Evolutionary conservation across 2,888 invertebrate genomes (phyloP).

Genomic region (Cacoxenus indagator): DNA sequence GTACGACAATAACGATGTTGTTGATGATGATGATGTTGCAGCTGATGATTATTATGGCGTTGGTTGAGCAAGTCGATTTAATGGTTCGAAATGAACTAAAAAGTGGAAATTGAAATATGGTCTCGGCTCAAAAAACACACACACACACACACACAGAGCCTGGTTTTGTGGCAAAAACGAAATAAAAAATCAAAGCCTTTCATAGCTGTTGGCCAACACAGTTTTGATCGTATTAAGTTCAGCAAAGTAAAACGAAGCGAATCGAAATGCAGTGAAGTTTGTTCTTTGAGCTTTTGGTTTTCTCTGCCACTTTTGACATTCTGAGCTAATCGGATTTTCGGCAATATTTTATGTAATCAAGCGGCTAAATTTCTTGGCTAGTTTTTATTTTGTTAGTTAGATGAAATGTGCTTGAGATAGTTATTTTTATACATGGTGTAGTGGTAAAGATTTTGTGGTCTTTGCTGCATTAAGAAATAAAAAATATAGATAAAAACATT

Average conservation of each 20-base stretch:
- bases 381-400: background rate
- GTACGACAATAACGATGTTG: conserved; percentile 28
- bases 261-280: too few species aligned
- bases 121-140: background rate
- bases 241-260: background rate
- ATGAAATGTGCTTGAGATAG: too few species aligned
- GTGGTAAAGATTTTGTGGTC: too few species aligned
- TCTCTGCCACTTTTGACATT: background rate
- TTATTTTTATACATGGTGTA: too few species aligned
- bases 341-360: conserved; percentile 9
- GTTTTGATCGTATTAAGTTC: too few species aligned
- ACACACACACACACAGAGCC: background rate
- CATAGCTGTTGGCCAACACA: background rate
- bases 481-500: too few species aligned
- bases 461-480: too few species aligned
- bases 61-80: conserved; percentile 4
- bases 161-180: background rate
- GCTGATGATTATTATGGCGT: background rate
- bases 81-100: conserved; percentile 19
- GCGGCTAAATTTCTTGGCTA: background rate
- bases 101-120: conserved; percentile 15
- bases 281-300: background rate
- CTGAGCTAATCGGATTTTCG: conserved; percentile 1
- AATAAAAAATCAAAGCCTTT: background rate
- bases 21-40: conserved; percentile 9